Conservation (phyloP, 30 jellyfish, hydroid and myxozoan genomes). For the Cassiopea xamachana region DNA sequence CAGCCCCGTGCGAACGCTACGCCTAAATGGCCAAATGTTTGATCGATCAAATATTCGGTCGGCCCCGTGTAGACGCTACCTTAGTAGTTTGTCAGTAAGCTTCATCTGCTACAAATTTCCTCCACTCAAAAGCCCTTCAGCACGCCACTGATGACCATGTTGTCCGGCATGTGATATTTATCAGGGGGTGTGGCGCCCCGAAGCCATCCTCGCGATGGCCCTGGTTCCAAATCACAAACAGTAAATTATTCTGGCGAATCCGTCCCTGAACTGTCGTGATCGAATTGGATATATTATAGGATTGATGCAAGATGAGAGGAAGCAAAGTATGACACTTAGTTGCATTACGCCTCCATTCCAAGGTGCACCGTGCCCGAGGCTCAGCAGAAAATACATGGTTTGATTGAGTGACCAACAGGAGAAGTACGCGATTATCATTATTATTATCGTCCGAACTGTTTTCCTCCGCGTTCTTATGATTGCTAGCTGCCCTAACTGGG, state of each 20-base stretch:
- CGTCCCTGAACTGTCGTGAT: slow-evolving; percentile 69
- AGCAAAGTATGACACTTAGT: slow-evolving; percentile 70
- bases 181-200: neutral
- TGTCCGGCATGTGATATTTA: too few relatives aligned
- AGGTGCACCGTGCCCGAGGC: slow-evolving; percentile 60
- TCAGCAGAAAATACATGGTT: slow-evolving; percentile 44
- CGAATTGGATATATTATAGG: slow-evolving; percentile 74
- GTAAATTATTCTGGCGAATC: slow-evolving; percentile 42
- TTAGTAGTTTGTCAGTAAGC: too few relatives aligned
- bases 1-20: too few relatives aligned
- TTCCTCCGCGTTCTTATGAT: slow-evolving; percentile 45
- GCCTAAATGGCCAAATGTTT: too few relatives aligned
- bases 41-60: too few relatives aligned
- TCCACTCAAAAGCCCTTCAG: too few relatives aligned
- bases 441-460: slow-evolving; percentile 58
- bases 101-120: too few relatives aligned
- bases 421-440: slow-evolving; percentile 64
- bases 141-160: too few relatives aligned
- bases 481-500: slow-evolving; percentile 40
- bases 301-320: slow-evolving; percentile 78
- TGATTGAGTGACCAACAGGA: slow-evolving; percentile 82
- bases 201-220: neutral
- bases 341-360: slow-evolving; percentile 71
- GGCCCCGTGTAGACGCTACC: too few relatives aligned
- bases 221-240: neutral